These are phyloP conservation scores for Prenolepis imparis DNA, from an alignment of 2,888 invertebrate genomes.

Conservation along the genomic window DNA sequence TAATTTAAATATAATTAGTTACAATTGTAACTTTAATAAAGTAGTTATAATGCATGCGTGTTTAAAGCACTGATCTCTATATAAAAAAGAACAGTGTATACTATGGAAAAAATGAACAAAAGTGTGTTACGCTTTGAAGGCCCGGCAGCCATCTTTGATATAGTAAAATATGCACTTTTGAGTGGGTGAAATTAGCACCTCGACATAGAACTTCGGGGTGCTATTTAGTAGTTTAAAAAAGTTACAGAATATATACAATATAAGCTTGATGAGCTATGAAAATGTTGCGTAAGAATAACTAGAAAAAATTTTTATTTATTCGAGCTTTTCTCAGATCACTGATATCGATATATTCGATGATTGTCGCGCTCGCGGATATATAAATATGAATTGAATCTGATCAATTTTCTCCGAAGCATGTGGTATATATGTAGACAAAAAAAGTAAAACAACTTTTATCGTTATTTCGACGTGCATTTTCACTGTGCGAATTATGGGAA, in stretches of 20 bases:
- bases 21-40: too few relatives aligned
- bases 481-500: conserved; percentile 5
- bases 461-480: background rate
- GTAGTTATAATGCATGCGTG: background rate
- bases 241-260: background rate
- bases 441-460: conserved; percentile 16
- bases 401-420: conserved; percentile 67
- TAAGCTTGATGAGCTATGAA: background rate
- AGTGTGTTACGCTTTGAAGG: too few relatives aligned
- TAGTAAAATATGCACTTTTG: too few relatives aligned
- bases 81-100: too few relatives aligned
- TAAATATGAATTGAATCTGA: conserved; percentile 68
- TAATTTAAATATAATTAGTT: too few relatives aligned
- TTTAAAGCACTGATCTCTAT: too few relatives aligned
- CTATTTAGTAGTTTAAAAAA: too few relatives aligned
- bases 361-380: background rate
- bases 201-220: too few relatives aligned
- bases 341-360: conserved; percentile 24
- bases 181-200: too few relatives aligned
- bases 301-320: conserved; percentile 31
- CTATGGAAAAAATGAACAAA: too few relatives aligned
- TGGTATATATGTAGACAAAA: conserved; percentile 41
- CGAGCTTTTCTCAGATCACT: conserved; percentile 42
- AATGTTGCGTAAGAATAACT: conserved; percentile 4
- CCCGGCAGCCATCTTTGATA: too few relatives aligned